Base-by-base conservation (phyloP, 2,888 invertebrate species). In the Athrips mouffetella region DNA sequence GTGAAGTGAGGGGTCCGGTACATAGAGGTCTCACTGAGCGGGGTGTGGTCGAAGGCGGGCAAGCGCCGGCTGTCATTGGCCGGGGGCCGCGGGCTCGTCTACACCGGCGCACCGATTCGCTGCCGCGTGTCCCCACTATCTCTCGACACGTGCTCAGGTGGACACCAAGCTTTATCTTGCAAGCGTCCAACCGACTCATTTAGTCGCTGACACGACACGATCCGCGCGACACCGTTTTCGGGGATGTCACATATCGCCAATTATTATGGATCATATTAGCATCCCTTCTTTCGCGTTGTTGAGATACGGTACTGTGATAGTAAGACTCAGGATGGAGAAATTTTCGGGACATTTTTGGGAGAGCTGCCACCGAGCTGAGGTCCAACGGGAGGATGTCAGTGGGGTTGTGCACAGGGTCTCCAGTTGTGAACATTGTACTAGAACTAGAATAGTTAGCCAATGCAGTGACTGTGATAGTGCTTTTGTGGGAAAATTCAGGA, bases 381-480 rank as follows among this genome's bases (percentile, higher is more conserved):
- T 1, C 11, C 20, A 37, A 7, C n/a, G 13, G 49, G 56, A 64
- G 56, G 60, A 55, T 46, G 56, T 61, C 70, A 37, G 11, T 53
- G 63, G 60, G 52, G 57, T 61, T 58, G 58, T 70, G 50, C 71
- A 70, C 54, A 73, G 72, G 54, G 66, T 69, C 15, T 62, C 76
- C 58, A 68, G 65, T 66, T 87, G 86, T 85, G 82, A 81, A 74
- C 71, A 70, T 69, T 87, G 86, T 65, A 66, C 61, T 68, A 82
- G 84, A 69, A 86, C 80, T 75, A 85, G 81, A 76, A 70, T 74
- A 63, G 72, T 68, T 79, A 81, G 74, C 71, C 65, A 74, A 78
- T 76, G 71, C 63, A 83, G 86, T 88, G 87, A 82, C 73, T 83
- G 87, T 88, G 87, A 83, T 83, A 86, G 79, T 84, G 81, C 68